phyloP scores from a whole-genome alignment of 2,113 vertebrate species.

The Nettapus auritus region DNA sequence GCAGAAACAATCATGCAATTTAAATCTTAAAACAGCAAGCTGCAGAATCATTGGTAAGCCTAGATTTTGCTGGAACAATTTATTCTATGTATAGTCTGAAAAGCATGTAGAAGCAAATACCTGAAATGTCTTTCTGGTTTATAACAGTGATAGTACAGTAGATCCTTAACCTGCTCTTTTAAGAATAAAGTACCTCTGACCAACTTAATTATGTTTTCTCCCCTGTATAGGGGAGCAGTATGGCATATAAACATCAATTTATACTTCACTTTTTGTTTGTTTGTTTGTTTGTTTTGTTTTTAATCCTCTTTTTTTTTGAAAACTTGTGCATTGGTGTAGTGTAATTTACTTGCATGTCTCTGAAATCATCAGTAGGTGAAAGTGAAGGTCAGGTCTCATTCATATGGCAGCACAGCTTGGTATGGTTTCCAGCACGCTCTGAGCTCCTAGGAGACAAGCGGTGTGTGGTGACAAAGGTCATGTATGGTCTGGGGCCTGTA shows the following conservation, averaged over 20 bases:
- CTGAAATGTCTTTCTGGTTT: neutral
- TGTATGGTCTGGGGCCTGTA: fast-evolving
- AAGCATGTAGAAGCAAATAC: neutral
- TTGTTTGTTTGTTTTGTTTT: neutral
- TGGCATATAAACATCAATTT: neutral
- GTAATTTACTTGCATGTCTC: neutral
- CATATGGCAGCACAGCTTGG: fast-evolving
- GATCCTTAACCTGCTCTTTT: neutral
- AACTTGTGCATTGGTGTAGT: fast-evolving
- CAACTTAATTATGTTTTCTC: neutral
- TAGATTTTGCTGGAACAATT: conserved; percentile 5
- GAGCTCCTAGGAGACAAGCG: neutral
- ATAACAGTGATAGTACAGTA: neutral
- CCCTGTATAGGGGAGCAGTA: neutral
- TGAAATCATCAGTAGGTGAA: neutral
- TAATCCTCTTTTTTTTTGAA: neutral
- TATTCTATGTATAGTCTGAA: neutral
- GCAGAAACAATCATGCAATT: neutral
- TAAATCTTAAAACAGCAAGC: neutral
- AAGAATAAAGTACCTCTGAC: neutral
- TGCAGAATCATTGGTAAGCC: neutral
- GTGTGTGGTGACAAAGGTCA: fast-evolving
- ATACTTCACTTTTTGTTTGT: neutral
- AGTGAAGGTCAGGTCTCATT: neutral
- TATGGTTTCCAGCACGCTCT: fast-evolving